Evolutionary conservation across 2,797 vertebrate species (phyloP).

Genomic region (Helicolenus hilgendorfi): DNA sequence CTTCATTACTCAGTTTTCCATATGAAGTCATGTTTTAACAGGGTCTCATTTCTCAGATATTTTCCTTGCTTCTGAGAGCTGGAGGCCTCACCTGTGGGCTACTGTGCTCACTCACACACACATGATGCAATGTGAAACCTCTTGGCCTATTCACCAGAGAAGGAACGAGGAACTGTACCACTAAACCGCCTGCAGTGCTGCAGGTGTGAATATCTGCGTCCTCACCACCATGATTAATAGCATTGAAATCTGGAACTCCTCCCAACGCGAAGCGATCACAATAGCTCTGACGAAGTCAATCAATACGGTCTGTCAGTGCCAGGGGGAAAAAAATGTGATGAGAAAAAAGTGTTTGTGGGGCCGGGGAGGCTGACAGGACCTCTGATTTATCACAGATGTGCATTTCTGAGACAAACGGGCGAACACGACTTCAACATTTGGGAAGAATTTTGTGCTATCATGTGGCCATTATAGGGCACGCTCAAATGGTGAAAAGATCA

Average conservation of each 20-base stretch:
- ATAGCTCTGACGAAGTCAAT: constrained; percentile 80
- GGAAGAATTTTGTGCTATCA: constrained; percentile 81
- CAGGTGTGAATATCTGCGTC: constrained; percentile 91
- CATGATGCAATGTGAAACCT: constrained; percentile 90
- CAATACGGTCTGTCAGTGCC: constrained; percentile 76
- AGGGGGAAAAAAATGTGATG: constrained; percentile 63
- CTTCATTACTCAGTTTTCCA: constrained; percentile 51
- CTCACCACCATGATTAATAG: constrained; percentile 88
- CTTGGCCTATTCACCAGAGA: constrained; percentile 78
- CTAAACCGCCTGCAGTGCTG: constrained; percentile 88
- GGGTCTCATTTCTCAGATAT: constrained; percentile 71
- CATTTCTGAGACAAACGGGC: constrained; percentile 64
- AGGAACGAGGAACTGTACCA: constrained; percentile 83
- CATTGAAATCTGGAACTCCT: constrained; percentile 80
- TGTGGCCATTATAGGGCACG: constrained; percentile 68
- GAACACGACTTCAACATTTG: constrained; percentile 80
- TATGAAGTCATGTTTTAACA: constrained; percentile 80
- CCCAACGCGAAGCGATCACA: constrained; percentile 73
- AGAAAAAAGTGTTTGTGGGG: constrained; percentile 59
- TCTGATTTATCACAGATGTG: constrained; percentile 85
- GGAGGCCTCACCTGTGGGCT: constrained; percentile 79
- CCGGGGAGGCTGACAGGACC: constrained; percentile 56
- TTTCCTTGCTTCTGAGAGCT: constrained; percentile 46
- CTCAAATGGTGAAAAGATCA: constrained; percentile 55
- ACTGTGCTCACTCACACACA: constrained; percentile 73